These are phyloP conservation scores for Euzetes globulus DNA, from an alignment of 2,888 invertebrate genomes.

Conservation along the genomic window DNA sequence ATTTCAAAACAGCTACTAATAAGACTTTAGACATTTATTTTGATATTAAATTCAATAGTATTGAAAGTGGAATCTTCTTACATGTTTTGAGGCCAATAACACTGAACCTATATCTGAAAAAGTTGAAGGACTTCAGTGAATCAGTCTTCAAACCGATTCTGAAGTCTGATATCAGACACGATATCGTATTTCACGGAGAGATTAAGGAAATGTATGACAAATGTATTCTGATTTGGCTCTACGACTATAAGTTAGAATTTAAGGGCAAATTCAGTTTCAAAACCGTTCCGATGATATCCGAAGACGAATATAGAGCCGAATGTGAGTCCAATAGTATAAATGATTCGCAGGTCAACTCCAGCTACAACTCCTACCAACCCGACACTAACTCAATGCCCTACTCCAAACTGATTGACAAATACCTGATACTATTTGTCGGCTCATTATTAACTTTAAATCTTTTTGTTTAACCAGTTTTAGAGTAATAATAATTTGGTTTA, in stretches of 20 bases:
- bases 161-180: constrained; percentile 22
- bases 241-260: background rate
- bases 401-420: background rate
- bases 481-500: background rate
- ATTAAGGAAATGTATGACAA: constrained; percentile 29
- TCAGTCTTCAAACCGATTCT: constrained; percentile 24
- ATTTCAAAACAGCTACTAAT: constrained; percentile 20
- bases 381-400: background rate
- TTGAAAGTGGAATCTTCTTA: constrained; percentile 28
- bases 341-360: constrained; percentile 8
- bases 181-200: constrained; percentile 33
- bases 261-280: constrained; percentile 31
- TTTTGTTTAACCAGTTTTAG: background rate
- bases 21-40: constrained; percentile 34
- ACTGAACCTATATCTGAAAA: constrained; percentile 32
- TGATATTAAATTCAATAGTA: constrained; percentile 27
- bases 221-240: constrained; percentile 31
- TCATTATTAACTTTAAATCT: background rate
- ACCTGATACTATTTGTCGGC: background rate
- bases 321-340: constrained; percentile 12
- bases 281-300: constrained; percentile 27
- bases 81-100: constrained; percentile 27
- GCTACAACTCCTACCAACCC: background rate
- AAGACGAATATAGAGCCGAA: background rate
- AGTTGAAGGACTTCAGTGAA: constrained; percentile 21